Evolutionary conservation across 2,888 invertebrate genomes (phyloP).

Genomic region (Cosmia pyralina): DNA sequence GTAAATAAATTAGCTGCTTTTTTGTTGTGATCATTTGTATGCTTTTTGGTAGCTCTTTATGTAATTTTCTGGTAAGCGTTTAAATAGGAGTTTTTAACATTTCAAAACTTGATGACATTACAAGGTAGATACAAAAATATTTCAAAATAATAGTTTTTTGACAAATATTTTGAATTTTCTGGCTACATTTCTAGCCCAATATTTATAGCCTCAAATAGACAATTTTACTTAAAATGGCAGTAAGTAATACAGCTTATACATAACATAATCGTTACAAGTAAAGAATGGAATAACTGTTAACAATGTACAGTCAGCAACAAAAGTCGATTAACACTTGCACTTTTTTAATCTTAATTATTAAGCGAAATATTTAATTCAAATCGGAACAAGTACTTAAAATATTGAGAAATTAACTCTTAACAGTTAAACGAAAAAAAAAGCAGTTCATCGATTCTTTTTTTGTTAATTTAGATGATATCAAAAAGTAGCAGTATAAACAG

Average conservation of each 20-base stretch:
- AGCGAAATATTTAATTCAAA: too few species aligned
- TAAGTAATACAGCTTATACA: not conserved
- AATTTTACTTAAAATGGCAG: constrained; percentile 22
- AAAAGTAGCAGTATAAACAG: too few species aligned
- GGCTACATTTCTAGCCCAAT: not conserved
- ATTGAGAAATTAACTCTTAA: too few species aligned
- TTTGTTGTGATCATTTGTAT: too few species aligned
- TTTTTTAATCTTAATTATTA: too few species aligned
- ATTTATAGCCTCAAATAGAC: constrained; percentile 21
- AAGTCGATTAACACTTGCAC: too few species aligned
- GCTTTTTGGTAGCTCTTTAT: too few species aligned
- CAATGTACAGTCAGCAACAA: too few species aligned
- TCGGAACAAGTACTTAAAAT: too few species aligned
- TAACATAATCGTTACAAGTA: not conserved
- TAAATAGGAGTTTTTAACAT: not conserved
- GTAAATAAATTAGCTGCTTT: not conserved
- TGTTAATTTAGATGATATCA: too few species aligned
- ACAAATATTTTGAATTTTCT: not conserved
- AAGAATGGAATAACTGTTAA: not conserved
- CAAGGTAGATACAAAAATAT: not conserved
- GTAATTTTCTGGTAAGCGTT: not conserved
- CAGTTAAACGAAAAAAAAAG: too few species aligned
- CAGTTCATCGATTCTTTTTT: too few species aligned
- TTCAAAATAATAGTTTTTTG: not conserved
- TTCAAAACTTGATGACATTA: not conserved